These are phyloP conservation scores for Melanotaenia parkinsoni DNA, from an alignment of 2,797 vertebrate species.

Conservation along the genomic window DNA sequence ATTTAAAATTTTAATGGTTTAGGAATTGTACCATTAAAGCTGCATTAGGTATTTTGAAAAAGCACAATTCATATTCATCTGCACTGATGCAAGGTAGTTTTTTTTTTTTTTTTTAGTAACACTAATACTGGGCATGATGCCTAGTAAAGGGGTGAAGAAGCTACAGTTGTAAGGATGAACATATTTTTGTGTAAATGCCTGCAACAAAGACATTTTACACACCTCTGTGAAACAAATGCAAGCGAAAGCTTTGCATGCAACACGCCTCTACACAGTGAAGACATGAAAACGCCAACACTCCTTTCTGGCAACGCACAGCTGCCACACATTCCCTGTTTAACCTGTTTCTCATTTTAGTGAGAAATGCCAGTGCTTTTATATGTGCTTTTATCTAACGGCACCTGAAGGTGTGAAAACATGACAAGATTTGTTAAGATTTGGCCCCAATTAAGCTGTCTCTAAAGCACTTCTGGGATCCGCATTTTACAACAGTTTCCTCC, in stretches of 20 bases:
- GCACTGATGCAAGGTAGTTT: neutral
- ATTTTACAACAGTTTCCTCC: conserved; percentile 49
- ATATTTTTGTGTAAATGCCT: conserved; percentile 14
- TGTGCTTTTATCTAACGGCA: conserved; percentile 72
- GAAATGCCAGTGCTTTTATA: conserved; percentile 52
- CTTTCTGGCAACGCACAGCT: conserved; percentile 31
- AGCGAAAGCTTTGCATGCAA: conserved; percentile 22
- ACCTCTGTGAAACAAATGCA: conserved; percentile 40
- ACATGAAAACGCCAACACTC: conserved; percentile 38
- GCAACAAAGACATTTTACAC: conserved; percentile 18
- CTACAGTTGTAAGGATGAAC: conserved; percentile 4
- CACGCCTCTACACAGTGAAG: conserved; percentile 37
- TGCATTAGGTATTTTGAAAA: neutral
- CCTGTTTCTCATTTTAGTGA: conserved; percentile 35
- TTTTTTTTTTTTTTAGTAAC: neutral
- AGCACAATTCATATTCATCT: neutral
- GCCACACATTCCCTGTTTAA: conserved; percentile 47
- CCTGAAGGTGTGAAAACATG: conserved; percentile 71
- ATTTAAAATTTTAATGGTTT: too few relatives aligned
- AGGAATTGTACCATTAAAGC: too few relatives aligned
- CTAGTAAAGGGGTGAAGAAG: neutral
- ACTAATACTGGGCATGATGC: neutral
- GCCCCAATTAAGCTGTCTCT: conserved; percentile 66
- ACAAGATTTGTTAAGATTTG: conserved; percentile 68
- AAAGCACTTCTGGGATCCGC: conserved; percentile 43